Percentiles rank a stretch among this genome's conserved stretches.
Evolutionary conservation across 1,140 invertebrate species (phyloP).

Genomic region (Nasonia longicornis): DNA sequence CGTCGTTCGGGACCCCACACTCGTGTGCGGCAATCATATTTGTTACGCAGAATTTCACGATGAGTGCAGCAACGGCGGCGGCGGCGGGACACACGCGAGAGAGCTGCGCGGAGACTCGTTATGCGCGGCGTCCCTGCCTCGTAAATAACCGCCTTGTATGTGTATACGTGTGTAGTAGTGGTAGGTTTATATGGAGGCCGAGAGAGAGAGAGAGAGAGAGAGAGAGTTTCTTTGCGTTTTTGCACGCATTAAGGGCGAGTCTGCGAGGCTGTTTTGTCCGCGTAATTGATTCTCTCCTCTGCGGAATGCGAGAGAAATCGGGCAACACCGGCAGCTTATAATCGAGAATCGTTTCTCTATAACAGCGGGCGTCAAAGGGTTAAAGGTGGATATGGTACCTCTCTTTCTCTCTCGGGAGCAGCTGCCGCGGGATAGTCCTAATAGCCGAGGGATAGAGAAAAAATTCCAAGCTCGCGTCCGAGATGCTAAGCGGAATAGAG

Average conservation of each 20-base stretch:
- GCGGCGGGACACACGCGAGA: background rate
- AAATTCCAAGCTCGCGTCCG: slow-evolving; percentile 29
- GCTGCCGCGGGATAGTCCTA: background rate
- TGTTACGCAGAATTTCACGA: slow-evolving; percentile 37
- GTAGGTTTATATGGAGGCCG: background rate
- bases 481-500: background rate
- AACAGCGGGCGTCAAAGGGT: slow-evolving; percentile 11
- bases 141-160: slow-evolving; percentile 26
- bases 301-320: background rate
- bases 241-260: slow-evolving; percentile 23
- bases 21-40: slow-evolving; percentile 29
- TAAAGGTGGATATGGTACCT: background rate
- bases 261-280: background rate
- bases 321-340: background rate
- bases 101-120: slow-evolving; percentile 15
- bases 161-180: background rate
- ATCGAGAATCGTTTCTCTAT: background rate
- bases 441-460: slow-evolving; percentile 11
- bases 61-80: background rate
- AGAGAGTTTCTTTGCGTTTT: background rate
- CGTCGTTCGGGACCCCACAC: background rate
- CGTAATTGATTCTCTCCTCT: background rate
- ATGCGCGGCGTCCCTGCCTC: slow-evolving; percentile 34
- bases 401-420: background rate
- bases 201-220: background rate